Percentiles rank a stretch among this genome's conserved stretches.
Conservation (phyloP, 2,113 vertebrate genomes). For the Urocynchramus pylzowi region DNA sequence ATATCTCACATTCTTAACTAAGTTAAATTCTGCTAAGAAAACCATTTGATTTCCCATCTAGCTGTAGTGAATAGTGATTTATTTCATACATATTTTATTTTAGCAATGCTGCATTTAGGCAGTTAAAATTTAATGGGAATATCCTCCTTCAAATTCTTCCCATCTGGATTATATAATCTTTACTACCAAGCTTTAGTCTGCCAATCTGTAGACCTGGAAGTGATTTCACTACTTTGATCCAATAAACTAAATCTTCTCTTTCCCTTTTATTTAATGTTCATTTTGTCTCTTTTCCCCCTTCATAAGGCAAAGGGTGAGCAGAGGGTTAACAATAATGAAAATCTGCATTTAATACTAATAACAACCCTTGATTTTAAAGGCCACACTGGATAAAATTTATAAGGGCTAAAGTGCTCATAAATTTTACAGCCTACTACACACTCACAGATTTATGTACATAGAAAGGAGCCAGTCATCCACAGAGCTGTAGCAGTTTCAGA, state of each 20-base stretch:
- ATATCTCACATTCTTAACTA: background rate
- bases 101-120: background rate
- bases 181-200: background rate
- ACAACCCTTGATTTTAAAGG: conserved; percentile 59
- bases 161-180: background rate
- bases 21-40: background rate
- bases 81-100: background rate
- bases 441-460: conserved; percentile 53
- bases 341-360: conserved; percentile 15
- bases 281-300: fast-evolving
- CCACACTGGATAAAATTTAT: conserved; percentile 58
- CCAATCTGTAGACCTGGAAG: background rate
- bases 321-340: conserved; percentile 22
- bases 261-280: background rate
- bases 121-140: conserved; percentile 1
- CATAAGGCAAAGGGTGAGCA: background rate
- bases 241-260: background rate
- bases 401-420: conserved; percentile 50
- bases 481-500: background rate
- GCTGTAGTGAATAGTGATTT: background rate
- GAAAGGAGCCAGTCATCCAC: conserved; percentile 11
- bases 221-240: background rate
- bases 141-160: background rate
- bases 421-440: conserved; percentile 45
- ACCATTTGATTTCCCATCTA: background rate